Percentiles rank a stretch among this genome's conserved stretches.
phyloP scores from a whole-genome alignment of 2,113 vertebrate species.

The Neotragus moschatus region DNA sequence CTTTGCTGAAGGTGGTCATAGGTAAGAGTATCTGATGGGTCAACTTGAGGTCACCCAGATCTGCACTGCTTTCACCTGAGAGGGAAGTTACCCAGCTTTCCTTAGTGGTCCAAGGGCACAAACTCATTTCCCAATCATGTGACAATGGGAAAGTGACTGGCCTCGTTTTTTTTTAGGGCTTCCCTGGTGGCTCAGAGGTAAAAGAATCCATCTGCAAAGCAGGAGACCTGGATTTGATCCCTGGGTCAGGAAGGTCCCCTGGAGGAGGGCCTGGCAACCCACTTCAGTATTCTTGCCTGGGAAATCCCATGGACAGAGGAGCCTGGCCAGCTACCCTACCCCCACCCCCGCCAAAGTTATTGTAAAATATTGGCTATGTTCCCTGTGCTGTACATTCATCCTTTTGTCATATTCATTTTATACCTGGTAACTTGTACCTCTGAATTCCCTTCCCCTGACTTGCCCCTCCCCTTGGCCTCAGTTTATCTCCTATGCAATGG shows the following conservation, averaged over 20 bases:
- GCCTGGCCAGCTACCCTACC: neutral
- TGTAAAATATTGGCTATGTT: neutral
- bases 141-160: neutral
- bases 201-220: neutral
- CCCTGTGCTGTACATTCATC: neutral
- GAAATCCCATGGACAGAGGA: neutral
- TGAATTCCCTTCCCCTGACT: neutral
- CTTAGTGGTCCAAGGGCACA: neutral
- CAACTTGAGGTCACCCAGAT: neutral
- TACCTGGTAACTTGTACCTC: neutral
- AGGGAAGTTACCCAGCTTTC: neutral
- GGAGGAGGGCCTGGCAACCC: neutral
- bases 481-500: neutral
- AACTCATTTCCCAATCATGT: neutral
- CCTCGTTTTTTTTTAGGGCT: neutral
- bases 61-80: neutral
- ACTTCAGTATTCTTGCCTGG: neutral
- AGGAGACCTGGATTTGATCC: neutral
- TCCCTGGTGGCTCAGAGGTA: neutral
- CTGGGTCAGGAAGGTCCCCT: neutral
- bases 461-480: neutral
- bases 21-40: neutral
- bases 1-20: neutral
- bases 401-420: neutral
- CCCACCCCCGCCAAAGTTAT: neutral